phyloP scores from a whole-genome alignment of 2,113 vertebrate species.

The Melanerpes formicivorus region DNA sequence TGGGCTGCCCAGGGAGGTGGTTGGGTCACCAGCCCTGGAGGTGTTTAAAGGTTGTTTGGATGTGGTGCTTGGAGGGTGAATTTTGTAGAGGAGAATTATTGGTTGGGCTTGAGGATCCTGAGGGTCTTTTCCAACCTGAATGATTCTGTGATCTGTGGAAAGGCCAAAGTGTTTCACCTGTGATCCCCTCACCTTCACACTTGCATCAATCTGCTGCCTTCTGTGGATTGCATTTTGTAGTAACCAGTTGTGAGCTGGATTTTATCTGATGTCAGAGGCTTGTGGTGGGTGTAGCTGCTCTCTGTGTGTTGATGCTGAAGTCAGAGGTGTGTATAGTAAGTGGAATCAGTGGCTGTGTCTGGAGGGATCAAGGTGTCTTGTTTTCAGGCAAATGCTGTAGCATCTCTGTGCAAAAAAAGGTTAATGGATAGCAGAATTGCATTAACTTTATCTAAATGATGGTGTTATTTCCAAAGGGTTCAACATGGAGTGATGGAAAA shows the following conservation, averaged over 20 bases:
- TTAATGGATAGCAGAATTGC: slow-evolving; percentile 37
- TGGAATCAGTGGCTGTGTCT: background rate
- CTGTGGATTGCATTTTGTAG: background rate
- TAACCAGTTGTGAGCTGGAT: background rate
- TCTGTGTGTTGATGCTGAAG: background rate
- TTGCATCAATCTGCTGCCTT: background rate
- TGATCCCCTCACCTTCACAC: background rate
- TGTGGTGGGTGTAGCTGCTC: background rate
- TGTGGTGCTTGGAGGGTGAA: too few species aligned
- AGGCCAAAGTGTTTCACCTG: background rate
- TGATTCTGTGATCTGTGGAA: background rate
- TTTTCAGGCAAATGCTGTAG: background rate
- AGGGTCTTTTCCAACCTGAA: too few species aligned
- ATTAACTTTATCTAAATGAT: slow-evolving; percentile 27
- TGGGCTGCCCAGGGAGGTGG: too few species aligned
- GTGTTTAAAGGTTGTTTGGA: too few species aligned
- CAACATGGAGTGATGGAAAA: background rate
- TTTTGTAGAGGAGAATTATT: too few species aligned
- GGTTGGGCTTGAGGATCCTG: too few species aligned
- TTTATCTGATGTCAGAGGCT: background rate
- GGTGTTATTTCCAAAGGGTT: slow-evolving; percentile 25
- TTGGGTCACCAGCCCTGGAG: too few species aligned
- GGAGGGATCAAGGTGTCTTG: background rate
- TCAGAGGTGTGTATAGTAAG: background rate
- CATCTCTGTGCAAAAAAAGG: background rate